phyloP scores from a whole-genome alignment of 2,113 vertebrate species.

The Varanus salvator region DNA sequence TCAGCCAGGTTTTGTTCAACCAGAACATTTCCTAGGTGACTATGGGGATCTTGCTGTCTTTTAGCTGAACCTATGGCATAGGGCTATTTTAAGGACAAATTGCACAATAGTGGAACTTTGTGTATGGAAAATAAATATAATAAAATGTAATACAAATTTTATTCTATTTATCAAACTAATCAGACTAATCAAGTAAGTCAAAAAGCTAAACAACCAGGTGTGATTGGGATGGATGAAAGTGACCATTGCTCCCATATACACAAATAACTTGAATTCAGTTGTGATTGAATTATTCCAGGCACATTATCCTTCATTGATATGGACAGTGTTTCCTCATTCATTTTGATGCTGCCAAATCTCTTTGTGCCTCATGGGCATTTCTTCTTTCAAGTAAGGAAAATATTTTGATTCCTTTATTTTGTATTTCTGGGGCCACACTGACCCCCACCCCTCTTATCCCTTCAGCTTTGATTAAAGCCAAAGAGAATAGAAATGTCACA shows the following conservation, averaged over 20 bases:
- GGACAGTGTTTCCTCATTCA: conserved; percentile 66
- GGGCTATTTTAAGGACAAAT: not conserved
- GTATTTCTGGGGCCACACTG: conserved; percentile 72
- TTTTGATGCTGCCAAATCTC: conserved; percentile 73
- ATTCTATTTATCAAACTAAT: too few relatives aligned
- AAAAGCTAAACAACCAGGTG: not conserved
- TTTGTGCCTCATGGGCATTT: conserved; percentile 72
- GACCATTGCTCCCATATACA: conserved; percentile 67
- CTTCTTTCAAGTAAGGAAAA: conserved; percentile 78
- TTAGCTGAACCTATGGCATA: not conserved
- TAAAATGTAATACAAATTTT: not conserved
- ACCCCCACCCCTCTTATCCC: conserved; percentile 69
- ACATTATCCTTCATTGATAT: conserved; percentile 72
- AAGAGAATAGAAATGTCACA: conserved; percentile 64
- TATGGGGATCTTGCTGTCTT: too few relatives aligned
- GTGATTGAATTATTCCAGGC: conserved; percentile 75
- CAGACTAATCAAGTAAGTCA: not conserved
- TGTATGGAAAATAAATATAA: not conserved
- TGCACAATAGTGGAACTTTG: not conserved
- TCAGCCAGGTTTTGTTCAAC: not conserved
- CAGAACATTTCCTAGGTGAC: not conserved
- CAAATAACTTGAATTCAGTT: conserved; percentile 70
- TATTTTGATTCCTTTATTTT: conserved; percentile 74
- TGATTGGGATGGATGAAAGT: not conserved
- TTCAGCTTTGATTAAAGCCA: conserved; percentile 74